Evolutionary conservation across 2,888 invertebrate genomes (phyloP).

Genomic region (Eumacrocentrus americanus): DNA sequence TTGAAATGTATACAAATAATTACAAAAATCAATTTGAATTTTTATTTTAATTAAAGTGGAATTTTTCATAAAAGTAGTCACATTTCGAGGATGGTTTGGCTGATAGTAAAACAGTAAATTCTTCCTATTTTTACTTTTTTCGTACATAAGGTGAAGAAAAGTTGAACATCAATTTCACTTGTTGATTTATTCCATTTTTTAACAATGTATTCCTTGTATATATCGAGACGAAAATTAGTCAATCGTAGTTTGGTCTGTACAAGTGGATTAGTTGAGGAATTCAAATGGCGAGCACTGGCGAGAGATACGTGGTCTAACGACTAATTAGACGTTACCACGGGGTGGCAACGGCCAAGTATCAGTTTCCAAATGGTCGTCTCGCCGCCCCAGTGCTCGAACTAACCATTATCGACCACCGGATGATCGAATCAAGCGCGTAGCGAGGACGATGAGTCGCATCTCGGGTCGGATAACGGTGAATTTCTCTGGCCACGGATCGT

Average conservation of each 20-base stretch:
- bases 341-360: constrained; percentile 23
- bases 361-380: constrained; percentile 26
- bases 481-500: constrained; percentile 5
- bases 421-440: constrained; percentile 31
- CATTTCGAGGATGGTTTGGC: no score
- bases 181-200: no score
- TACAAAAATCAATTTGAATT: no score
- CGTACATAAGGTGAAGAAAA: no score
- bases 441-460: constrained; percentile 11
- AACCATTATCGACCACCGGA: constrained; percentile 37
- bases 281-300: constrained; percentile 19
- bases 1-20: no score
- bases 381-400: constrained; percentile 29
- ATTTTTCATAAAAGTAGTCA: no score
- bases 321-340: constrained; percentile 35
- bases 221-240: constrained; percentile 10
- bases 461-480: constrained; percentile 14
- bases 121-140: no score
- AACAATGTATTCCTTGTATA: no score
- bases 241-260: neutral
- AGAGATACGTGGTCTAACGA: constrained; percentile 21
- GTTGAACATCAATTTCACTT: no score
- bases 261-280: constrained; percentile 15
- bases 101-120: no score
- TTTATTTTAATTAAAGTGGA: constrained; percentile 8